phyloP scores from a whole-genome alignment of 1,140 invertebrate species.

The Heterodera carotae region DNA sequence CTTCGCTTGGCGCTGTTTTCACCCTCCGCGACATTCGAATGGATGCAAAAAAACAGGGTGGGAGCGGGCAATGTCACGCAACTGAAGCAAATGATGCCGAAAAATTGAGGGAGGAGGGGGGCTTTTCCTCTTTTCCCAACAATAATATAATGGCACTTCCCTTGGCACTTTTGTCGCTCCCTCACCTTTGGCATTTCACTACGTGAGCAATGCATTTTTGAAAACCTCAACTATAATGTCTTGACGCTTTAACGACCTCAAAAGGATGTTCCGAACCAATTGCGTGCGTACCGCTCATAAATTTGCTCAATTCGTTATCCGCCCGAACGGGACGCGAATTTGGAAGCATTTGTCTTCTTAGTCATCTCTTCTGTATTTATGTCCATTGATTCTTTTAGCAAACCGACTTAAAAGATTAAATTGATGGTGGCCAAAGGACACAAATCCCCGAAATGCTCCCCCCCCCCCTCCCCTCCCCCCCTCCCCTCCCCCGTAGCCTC shows the following conservation, averaged over 20 bases:
- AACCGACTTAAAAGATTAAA: not conserved
- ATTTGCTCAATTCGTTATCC: not conserved
- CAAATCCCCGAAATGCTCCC: not conserved
- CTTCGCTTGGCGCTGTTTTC: not conserved
- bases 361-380: too few relatives aligned
- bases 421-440: not conserved
- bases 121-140: too few relatives aligned
- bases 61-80: not conserved
- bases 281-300: not conserved
- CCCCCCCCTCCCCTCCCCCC: too few relatives aligned
- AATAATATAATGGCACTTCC: not conserved
- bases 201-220: not conserved
- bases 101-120: too few relatives aligned
- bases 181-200: not conserved
- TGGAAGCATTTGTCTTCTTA: not conserved
- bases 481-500: too few relatives aligned
- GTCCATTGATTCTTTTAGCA: not conserved
- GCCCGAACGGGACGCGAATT: not conserved
- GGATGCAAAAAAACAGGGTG: not conserved
- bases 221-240: too few relatives aligned
- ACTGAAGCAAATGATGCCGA: not conserved
- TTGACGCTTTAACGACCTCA: too few relatives aligned
- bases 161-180: not conserved
- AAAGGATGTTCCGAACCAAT: not conserved
- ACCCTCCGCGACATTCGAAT: not conserved